phyloP scores from a whole-genome alignment of 2,113 vertebrate species.

The Actenoides hombroni region DNA sequence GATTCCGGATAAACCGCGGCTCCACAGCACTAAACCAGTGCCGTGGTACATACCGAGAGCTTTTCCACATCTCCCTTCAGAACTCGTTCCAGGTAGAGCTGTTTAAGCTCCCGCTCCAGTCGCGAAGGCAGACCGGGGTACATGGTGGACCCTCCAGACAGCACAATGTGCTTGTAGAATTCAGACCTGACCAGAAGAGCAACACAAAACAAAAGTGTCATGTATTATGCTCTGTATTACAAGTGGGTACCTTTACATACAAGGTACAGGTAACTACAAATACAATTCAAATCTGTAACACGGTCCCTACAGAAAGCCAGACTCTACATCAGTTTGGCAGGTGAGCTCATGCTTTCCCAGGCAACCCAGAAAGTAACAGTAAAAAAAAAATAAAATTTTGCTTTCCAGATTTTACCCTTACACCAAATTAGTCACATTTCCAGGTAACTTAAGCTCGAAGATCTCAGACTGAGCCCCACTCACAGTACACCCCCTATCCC shows the following conservation, averaged over 20 bases:
- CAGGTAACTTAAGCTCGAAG: background rate
- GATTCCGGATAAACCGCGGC: background rate
- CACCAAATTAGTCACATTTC: background rate
- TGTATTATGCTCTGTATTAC: background rate
- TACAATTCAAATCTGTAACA: background rate
- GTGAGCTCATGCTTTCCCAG: background rate
- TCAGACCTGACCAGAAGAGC: constrained; percentile 79
- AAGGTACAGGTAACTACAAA: background rate
- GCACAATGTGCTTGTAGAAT: constrained; percentile 98
- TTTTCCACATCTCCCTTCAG: constrained; percentile 98
- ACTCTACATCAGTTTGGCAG: background rate
- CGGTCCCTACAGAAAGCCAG: fast-evolving
- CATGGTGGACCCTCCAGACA: constrained; percentile 98
- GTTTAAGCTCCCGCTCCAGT: constrained; percentile 95
- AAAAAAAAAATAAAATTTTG: background rate
- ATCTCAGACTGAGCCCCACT: background rate
- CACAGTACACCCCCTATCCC: background rate
- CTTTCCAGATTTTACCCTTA: background rate
- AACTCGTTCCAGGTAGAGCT: constrained; percentile 96
- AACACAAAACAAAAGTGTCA: background rate
- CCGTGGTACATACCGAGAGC: constrained; percentile 86
- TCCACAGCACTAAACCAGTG: too few species aligned
- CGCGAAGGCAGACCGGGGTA: constrained; percentile 95
- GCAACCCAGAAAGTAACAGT: background rate
- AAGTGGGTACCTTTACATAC: background rate